Conservation (phyloP, 2,113 vertebrate genomes). For the Petroica traversi region DNA sequence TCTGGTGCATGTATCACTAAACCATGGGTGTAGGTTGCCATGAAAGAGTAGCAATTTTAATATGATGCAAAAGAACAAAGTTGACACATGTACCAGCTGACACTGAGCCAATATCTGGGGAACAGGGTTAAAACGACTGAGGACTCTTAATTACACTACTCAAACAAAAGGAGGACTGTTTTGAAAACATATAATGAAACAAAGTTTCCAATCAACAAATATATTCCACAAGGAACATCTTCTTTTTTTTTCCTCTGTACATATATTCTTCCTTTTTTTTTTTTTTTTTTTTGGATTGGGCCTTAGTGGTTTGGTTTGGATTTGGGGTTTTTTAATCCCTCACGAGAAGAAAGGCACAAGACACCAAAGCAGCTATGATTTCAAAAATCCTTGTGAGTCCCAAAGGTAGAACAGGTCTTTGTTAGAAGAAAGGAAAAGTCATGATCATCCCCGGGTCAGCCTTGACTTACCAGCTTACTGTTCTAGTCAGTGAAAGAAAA, state of each 20-base stretch:
- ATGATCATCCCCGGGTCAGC: too few relatives aligned
- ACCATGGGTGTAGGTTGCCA: rapidly evolving
- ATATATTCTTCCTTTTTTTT: not conserved
- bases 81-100: rapidly evolving
- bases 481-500: not conserved
- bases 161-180: not conserved
- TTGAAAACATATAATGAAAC: not conserved
- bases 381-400: not conserved
- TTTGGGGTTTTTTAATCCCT: not conserved
- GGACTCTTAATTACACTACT: rapidly evolving
- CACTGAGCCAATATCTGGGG: rapidly evolving
- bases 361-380: not conserved
- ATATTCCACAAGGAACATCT: not conserved
- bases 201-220: not conserved
- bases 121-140: rapidly evolving
- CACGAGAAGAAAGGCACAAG: not conserved
- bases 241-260: not conserved
- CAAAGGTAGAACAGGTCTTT: not conserved
- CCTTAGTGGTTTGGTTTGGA: not conserved
- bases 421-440: not conserved
- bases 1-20: rapidly evolving
- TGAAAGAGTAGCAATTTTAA: too few relatives aligned
- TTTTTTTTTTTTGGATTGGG: not conserved
- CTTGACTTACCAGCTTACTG: not conserved
- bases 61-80: not conserved